Evolutionary conservation across 2,797 vertebrate genomes (phyloP).

Genomic region (Peromyscus eremicus): DNA sequence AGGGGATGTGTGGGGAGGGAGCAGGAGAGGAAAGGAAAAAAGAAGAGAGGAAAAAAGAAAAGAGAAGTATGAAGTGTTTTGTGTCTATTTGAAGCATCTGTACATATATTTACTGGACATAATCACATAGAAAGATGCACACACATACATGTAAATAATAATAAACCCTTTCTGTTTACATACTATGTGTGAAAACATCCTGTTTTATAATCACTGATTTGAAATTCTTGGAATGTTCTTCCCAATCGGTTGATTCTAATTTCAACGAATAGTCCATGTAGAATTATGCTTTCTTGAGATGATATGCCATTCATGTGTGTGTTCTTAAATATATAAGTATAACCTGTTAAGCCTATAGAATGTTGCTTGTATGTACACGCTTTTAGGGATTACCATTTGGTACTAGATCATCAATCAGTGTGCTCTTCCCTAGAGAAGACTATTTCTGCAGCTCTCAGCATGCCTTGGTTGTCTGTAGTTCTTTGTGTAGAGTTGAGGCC

Average conservation of each 20-base stretch:
- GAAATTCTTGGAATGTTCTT: not conserved
- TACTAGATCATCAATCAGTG: not conserved
- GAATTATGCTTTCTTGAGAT: not conserved
- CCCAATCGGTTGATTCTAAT: not conserved
- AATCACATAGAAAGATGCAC: not conserved
- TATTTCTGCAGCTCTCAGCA: not conserved
- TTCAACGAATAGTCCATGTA: not conserved
- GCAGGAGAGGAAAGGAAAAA: rapidly evolving
- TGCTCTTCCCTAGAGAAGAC: not conserved
- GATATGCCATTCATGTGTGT: not conserved
- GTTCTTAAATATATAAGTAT: not conserved
- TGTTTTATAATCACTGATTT: not conserved
- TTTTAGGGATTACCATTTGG: not conserved
- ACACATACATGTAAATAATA: not conserved
- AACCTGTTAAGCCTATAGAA: not conserved
- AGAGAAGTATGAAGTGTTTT: not conserved
- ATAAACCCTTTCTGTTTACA: not conserved
- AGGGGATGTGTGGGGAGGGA: not conserved
- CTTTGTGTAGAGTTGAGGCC: not conserved
- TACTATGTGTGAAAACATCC: not conserved
- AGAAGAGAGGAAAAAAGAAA: not conserved
- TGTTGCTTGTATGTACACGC: not conserved
- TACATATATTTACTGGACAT: not conserved
- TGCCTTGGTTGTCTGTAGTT: too few relatives aligned
- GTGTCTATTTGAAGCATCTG: not conserved